Percentiles rank a stretch among this genome's conserved stretches.
Conservation (phyloP, 1,140 invertebrate species). For the Zaprionus ornatus region DNA sequence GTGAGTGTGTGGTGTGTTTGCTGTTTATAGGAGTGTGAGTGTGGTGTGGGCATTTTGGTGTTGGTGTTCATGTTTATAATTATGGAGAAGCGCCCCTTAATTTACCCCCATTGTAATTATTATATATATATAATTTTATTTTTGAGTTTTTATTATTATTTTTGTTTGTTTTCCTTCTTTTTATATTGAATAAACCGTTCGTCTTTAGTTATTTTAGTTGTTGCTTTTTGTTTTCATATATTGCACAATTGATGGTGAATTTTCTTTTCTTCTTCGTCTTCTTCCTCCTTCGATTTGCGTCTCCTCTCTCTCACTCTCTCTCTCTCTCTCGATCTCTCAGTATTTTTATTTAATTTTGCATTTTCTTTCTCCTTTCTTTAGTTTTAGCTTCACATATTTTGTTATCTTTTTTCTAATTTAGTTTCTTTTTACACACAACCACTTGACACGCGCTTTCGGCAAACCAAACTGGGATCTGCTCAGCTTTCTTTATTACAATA, state of each 20-base stretch:
- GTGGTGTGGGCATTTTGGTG: constrained; percentile 16
- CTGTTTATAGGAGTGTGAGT: neutral
- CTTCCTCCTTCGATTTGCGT: neutral
- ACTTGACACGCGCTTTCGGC: constrained; percentile 63
- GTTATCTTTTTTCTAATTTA: constrained; percentile 21
- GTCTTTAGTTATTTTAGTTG: neutral
- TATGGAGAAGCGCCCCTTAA: constrained; percentile 23
- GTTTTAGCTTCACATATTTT: neutral
- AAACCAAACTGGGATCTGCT: constrained; percentile 41
- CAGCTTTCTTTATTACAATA: neutral
- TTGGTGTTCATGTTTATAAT: constrained; percentile 11
- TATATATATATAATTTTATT: neutral
- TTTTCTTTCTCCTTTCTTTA: neutral
- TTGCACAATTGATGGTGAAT: constrained; percentile 3
- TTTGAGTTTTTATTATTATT: constrained; percentile 8
- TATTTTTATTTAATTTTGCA: neutral
- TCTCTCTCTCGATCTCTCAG: neutral
- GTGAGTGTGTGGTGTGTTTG: constrained; percentile 27
- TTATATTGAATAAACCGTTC: constrained; percentile 1
- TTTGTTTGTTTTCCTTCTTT: constrained; percentile 3
- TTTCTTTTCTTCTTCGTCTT: neutral
- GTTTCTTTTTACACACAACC: constrained; percentile 61
- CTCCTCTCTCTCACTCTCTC: neutral
- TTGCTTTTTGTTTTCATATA: neutral
- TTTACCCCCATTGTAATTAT: constrained; percentile 21